phyloP scores from a whole-genome alignment of 2,113 vertebrate genomes.

The Dolichallabes microphthalmus region DNA sequence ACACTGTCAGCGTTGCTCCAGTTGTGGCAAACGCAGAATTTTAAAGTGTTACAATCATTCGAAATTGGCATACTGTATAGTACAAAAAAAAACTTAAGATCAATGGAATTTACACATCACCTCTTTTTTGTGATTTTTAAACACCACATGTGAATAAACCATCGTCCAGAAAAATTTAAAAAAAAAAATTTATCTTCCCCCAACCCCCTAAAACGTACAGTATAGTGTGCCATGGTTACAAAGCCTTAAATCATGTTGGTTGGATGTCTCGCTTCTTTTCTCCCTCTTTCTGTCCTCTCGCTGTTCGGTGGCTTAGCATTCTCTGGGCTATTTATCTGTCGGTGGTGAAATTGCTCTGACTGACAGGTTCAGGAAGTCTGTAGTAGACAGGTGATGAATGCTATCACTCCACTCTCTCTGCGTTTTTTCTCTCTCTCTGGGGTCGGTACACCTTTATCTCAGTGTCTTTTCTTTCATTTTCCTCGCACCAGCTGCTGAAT shows the following conservation, averaged over 20 bases:
- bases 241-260: not conserved
- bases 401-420: not conserved
- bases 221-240: not conserved
- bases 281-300: not conserved
- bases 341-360: constrained; percentile 31
- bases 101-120: not conserved
- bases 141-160: not conserved
- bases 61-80: not conserved
- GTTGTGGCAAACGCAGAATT: not conserved
- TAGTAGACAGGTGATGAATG: constrained; percentile 25
- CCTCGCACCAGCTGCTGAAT: not conserved
- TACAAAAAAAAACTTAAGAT: not conserved
- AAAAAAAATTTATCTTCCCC: too few relatives aligned
- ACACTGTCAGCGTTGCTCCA: too few relatives aligned
- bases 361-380: constrained; percentile 37
- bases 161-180: not conserved
- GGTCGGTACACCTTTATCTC: not conserved
- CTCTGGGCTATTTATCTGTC: constrained; percentile 33
- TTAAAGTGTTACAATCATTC: not conserved
- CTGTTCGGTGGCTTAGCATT: not conserved
- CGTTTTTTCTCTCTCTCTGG: not conserved
- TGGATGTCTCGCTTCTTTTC: not conserved
- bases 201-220: too few relatives aligned
- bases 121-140: not conserved
- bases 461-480: not conserved